Base-by-base conservation (phyloP, 23 tunicate species). In the Diplosoma virens region DNA sequence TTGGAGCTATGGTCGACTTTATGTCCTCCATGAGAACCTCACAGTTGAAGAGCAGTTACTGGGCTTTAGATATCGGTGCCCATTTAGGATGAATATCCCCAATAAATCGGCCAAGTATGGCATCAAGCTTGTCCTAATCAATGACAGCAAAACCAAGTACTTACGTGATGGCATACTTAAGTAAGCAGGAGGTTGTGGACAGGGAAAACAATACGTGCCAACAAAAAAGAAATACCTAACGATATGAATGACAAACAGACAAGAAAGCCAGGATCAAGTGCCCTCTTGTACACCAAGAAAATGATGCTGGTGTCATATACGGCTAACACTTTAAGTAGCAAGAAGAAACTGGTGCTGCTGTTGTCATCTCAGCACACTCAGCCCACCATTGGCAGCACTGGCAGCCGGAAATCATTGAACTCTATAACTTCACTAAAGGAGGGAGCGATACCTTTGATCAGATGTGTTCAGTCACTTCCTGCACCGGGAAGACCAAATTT, bases 251-350 rank as follows among this genome's bases (percentile, higher is more conserved):
- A 55, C 17, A 55, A 55, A 11, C 25, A 22, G 17, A 55, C 63
- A 55, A 16, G 63, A 55, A 25, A 55, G 63, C 63, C 6, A 25
- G 63, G 63, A 55, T 55, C 63, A 55, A 55, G 63, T 55, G 63
- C 63, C 63, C 20, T 55, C 24, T 6, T 55, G 63, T 20, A 55
- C 24, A 55, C 63, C 63, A 55, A 55, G 24, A 20, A 55, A 55
- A 55, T 55, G 63, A 20, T 25, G 25, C 20, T 55, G 63, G 24
- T 55, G 63, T 55, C 63, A 11, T 55, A 25, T 20, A 20, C 20
- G 63, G 17, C 24, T 55, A 20, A 55, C 20, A 55, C 63, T 11
- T 55, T n/a, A 4, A 55, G 20, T n/a, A 55, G 20, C 63, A 55
- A 11, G 25, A 55, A 55, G 24, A 55, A 55, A 55, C 24, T 55